Base-by-base conservation (phyloP, 2,888 invertebrate species). In the Ectemnius cavifrons region DNA sequence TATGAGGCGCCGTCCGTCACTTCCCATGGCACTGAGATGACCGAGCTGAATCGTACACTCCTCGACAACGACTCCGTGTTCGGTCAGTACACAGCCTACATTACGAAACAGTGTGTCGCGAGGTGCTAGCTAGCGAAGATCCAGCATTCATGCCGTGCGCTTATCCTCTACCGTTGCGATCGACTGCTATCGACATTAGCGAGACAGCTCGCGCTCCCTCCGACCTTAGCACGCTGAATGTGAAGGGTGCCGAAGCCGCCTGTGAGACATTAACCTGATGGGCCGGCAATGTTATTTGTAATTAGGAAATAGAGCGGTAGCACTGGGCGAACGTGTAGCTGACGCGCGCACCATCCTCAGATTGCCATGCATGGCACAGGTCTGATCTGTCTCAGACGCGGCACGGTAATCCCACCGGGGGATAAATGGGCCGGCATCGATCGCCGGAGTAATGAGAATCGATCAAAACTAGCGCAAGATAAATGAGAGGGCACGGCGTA, bases 1-100 rank as follows among this genome's bases (percentile, higher is more conserved):
- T 95, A 95, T 80, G 96, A 96, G 73, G 94, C 93, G 68, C 95
- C 95, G 23, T 94, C 95, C 5, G 94, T 94, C 23, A 94, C 93
- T 65, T 94, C 94, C 78, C 95, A 95, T 67, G 95, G 94, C 18
- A 96, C 96, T 5, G 96, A 97, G 91, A 95, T 96, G 91, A 95
- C 95, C 73, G 97, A 97, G 89, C 92, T 95, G 77, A 96, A 96
- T 90, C 94, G 95, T 89, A 96, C 95, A 79, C 92, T 96, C 84
- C 93, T 96, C 89, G 96, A 96, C 92, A 94, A 93, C 91, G 96
- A 96, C 90, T 96, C 95, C 82, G 94, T 95, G 86, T 95, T 95
- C 89, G 95, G 95, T 95, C 92, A 94, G 94, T 92, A 85, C 85
- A 86, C 87, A 74, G 85, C 87, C 73, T 88, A 88, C 79, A 87